Percentiles rank a stretch among this genome's conserved stretches.
These are phyloP conservation scores for Sympetrum striolatum DNA, from an alignment of 2,888 invertebrate genomes.

Conservation along the genomic window DNA sequence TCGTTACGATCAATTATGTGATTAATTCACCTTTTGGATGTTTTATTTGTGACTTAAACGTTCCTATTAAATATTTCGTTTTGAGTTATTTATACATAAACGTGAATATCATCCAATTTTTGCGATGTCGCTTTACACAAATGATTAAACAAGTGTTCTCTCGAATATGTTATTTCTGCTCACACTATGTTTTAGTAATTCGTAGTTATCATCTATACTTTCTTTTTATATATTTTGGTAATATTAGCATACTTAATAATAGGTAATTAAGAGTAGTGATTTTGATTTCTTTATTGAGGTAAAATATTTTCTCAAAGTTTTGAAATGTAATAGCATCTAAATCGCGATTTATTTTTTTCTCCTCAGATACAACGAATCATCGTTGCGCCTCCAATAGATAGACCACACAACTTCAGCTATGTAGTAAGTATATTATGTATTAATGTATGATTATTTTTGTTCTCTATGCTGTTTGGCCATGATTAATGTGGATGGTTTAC, in stretches of 20 bases:
- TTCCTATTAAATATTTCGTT: background rate
- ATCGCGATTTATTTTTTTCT: background rate
- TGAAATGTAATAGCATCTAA: background rate
- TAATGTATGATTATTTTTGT: background rate
- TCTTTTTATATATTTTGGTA: too few species aligned
- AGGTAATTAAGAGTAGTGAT: background rate
- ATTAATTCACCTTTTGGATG: background rate
- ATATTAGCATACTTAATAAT: too few species aligned
- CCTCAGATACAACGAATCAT: slow-evolving; percentile 44
- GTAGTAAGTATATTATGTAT: slow-evolving; percentile 64
- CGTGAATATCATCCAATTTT: background rate
- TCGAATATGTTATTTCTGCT: background rate
- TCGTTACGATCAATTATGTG: background rate
- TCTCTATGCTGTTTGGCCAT: background rate
- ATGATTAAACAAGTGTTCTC: slow-evolving; percentile 32
- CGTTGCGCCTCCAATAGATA: slow-evolving; percentile 46
- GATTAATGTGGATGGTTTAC: background rate
- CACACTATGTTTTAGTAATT: background rate
- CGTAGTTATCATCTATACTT: background rate
- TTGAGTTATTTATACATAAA: background rate
- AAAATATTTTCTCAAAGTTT: background rate
- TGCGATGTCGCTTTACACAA: background rate
- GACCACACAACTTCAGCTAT: slow-evolving; percentile 60
- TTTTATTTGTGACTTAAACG: background rate
- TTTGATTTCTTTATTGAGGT: background rate